These are phyloP conservation scores for Glyphotaelius pellucidus DNA, from an alignment of 2,888 invertebrate genomes.

Conservation along the genomic window DNA sequence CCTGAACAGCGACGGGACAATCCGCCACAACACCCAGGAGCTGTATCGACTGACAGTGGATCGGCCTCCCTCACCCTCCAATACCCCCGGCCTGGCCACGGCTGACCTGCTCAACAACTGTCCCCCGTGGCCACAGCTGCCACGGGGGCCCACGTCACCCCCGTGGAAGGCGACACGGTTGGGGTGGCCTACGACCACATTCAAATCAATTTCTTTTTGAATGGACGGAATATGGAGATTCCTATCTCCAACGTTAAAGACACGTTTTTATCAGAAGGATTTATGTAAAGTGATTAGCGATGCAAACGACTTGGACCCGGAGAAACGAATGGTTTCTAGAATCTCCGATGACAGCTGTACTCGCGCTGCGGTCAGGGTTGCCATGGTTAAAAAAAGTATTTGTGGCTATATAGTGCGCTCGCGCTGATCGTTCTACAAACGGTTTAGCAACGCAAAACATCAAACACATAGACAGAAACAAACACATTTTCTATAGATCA, in stretches of 20 bases:
- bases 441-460: no score
- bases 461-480: no score
- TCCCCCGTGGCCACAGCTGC: conserved; percentile 68
- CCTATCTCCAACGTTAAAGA: conserved; percentile 93
- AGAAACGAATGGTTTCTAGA: no score
- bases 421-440: no score
- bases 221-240: conserved; percentile 91
- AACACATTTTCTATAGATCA: no score
- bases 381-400: no score
- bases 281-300: no score
- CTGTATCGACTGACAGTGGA: conserved; percentile 80
- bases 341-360: no score
- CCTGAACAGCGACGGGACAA: conserved; percentile 91
- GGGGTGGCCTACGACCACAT: conserved; percentile 98
- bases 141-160: conserved; percentile 71
- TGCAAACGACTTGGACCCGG: no score
- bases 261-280: no score
- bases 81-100: conserved; percentile 66
- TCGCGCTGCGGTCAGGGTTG: no score
- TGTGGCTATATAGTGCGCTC: no score
- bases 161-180: conserved; percentile 95
- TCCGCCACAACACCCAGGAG: conserved; percentile 90
- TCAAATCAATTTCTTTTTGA: conserved; percentile 95
- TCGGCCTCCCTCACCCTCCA: conserved; percentile 72
- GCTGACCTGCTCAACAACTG: conserved; percentile 72